Evolutionary conservation across 2,113 vertebrate genomes (phyloP).

Genomic region (Corythornis cristatus): DNA sequence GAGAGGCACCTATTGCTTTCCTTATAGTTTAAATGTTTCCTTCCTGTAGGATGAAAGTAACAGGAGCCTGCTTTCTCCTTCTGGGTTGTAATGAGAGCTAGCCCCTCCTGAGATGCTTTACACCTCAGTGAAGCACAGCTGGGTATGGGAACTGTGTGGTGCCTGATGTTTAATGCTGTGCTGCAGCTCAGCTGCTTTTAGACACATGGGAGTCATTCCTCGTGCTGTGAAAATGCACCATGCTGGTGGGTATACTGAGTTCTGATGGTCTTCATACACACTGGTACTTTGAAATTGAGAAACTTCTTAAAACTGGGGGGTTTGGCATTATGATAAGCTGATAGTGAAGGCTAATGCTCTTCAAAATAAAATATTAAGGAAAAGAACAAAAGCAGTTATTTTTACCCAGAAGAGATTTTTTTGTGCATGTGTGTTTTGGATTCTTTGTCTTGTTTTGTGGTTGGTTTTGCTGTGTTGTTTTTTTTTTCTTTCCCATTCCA

Average conservation of each 20-base stretch:
- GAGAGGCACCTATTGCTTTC: not conserved
- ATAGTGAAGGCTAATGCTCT: not conserved
- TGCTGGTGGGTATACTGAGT: not conserved
- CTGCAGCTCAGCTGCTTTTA: not conserved
- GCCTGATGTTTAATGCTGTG: not conserved
- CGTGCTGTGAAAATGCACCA: not conserved
- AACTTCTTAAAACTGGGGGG: not conserved
- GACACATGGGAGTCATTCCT: not conserved
- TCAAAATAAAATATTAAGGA: not conserved
- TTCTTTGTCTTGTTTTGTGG: too few species aligned
- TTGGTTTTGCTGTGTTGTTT: not conserved
- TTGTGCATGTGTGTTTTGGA: not conserved
- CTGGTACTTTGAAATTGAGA: not conserved
- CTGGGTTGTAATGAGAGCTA: not conserved
- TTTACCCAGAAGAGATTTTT: not conserved
- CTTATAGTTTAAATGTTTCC: not conserved
- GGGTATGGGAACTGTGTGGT: not conserved
- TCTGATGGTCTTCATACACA: not conserved
- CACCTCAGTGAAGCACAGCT: not conserved
- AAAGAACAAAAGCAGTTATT: not conserved
- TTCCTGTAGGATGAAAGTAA: not conserved
- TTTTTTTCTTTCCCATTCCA: not conserved
- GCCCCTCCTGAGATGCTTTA: not conserved
- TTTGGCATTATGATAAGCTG: not conserved
- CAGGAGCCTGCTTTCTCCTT: not conserved